Evolutionary conservation across 2,113 vertebrate genomes (phyloP).

Genomic region (Uria lomvia): DNA sequence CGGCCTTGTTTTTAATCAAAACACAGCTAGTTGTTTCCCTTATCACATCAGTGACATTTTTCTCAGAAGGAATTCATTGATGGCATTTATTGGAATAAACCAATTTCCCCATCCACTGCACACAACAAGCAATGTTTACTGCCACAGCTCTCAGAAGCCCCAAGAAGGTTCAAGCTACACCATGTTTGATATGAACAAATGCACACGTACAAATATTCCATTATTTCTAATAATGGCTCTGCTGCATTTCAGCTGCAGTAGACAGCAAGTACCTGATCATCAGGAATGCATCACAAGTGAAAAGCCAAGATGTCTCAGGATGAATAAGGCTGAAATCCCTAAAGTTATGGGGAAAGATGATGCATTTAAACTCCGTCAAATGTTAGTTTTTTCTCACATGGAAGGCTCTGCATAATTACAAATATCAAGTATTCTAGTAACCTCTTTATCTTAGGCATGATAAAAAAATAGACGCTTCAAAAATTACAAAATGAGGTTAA

Average conservation of each 20-base stretch:
- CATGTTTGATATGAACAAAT: background rate
- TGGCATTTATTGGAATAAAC: background rate
- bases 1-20: background rate
- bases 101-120: background rate
- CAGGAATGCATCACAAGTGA: background rate
- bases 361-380: background rate
- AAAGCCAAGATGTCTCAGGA: background rate
- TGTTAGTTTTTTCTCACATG: background rate
- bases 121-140: background rate
- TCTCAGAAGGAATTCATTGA: background rate
- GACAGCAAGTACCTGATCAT: background rate
- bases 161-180: background rate
- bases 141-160: background rate
- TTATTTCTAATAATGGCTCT: background rate
- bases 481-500: background rate
- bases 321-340: background rate
- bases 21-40: background rate
- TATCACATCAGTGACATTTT: background rate
- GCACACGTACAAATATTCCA: background rate
- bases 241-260: background rate
- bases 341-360: background rate
- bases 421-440: background rate
- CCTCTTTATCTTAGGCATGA: background rate
- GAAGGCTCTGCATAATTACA: background rate
- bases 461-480: background rate